Percentiles rank a stretch among this genome's conserved stretches.
Conservation (phyloP, 1,140 invertebrate species). For the Bilobella aurantiaca region DNA sequence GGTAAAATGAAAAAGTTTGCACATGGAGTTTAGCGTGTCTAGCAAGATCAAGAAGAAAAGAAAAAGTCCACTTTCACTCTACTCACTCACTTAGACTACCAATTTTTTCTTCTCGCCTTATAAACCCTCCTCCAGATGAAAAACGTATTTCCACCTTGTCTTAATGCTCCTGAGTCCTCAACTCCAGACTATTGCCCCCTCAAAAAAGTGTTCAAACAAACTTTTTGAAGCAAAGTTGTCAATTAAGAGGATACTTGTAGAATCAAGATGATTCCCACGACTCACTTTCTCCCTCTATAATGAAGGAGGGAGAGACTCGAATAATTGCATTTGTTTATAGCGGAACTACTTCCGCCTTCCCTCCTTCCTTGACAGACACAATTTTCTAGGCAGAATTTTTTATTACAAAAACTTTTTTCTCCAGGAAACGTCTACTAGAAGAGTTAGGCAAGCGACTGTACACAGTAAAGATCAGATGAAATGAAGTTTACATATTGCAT, state of each 20-base stretch:
- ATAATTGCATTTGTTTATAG: conserved; percentile 1
- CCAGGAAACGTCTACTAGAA: too few species aligned
- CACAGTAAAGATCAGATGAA: too few species aligned
- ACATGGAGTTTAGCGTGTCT: not conserved
- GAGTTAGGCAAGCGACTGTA: too few species aligned
- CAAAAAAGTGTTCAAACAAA: conserved; percentile 1
- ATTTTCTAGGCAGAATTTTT: too few species aligned
- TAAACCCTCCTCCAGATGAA: conserved; percentile 1
- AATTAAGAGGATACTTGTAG: conserved; percentile 7
- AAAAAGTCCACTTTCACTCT: conserved; percentile 12
- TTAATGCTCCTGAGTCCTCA: not conserved
- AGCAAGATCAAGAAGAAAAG: not conserved
- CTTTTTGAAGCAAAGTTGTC: conserved; percentile 1
- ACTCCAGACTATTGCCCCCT: not conserved
- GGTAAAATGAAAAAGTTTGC: conserved; percentile 31
- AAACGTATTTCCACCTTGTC: not conserved
- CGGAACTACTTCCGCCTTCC: not conserved
- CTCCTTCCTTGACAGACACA: not conserved
- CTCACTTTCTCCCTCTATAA: not conserved
- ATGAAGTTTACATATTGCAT: too few species aligned
- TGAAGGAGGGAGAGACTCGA: too few species aligned
- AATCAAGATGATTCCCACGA: not conserved
- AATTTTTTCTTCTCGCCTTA: conserved; percentile 2
- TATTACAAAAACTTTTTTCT: too few species aligned
- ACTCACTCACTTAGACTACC: conserved; percentile 6